Conservation (phyloP, 1,140 invertebrate species). For the Drosophila rufa region DNA sequence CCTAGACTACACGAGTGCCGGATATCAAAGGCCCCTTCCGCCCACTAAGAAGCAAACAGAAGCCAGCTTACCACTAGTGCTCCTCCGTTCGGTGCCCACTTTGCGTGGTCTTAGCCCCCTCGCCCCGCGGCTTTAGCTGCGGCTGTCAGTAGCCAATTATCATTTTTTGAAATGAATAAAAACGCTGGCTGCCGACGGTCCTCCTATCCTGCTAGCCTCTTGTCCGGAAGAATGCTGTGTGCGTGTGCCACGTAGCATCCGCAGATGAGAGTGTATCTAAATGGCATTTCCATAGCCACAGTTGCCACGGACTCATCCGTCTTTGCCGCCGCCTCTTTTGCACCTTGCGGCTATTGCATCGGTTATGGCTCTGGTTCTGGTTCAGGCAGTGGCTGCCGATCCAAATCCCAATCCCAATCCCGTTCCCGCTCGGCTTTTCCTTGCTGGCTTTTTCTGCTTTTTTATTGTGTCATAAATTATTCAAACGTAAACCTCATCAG, state of each 20-base stretch:
- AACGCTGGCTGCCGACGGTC: constrained; percentile 49
- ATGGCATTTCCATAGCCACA: constrained; percentile 73
- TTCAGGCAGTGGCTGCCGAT: neutral
- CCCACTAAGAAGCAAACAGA: constrained; percentile 39
- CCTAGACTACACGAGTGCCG: neutral
- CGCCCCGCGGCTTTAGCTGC: constrained; percentile 18
- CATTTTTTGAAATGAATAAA: constrained; percentile 80
- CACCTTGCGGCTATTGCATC: constrained; percentile 78
- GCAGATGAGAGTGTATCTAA: constrained; percentile 60
- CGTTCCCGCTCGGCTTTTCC: constrained; percentile 13
- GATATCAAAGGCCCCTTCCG: constrained; percentile 22
- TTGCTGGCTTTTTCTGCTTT: constrained; percentile 43
- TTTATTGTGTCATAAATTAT: constrained; percentile 85
- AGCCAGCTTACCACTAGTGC: constrained; percentile 26
- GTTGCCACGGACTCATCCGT: constrained; percentile 39
- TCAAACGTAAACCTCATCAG: constrained; percentile 85
- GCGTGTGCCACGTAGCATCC: constrained; percentile 39
- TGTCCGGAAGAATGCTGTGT: constrained; percentile 25
- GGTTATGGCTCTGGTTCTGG: constrained; percentile 42
- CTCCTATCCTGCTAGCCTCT: constrained; percentile 9
- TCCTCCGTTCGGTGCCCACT: constrained; percentile 10
- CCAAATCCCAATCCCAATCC: constrained; percentile 23
- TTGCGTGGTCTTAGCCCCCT: constrained; percentile 11
- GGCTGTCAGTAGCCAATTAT: constrained; percentile 77
- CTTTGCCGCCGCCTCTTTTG: constrained; percentile 52